phyloP scores from a whole-genome alignment of 2,888 invertebrate genomes.

The Acheta domesticus region DNA sequence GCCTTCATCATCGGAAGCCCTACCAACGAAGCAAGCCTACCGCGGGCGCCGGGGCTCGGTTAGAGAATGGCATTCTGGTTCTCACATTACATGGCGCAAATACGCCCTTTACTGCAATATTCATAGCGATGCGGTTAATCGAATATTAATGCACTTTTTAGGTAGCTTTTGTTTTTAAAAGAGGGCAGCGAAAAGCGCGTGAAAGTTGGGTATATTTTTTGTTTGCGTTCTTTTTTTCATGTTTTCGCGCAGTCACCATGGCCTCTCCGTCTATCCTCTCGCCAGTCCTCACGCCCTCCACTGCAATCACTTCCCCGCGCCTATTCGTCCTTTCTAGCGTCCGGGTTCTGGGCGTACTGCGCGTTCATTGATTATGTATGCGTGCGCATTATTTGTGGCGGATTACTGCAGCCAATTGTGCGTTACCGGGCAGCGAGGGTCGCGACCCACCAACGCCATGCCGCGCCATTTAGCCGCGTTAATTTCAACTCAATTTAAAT shows the following conservation, averaged over 20 bases:
- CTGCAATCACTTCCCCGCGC: too few relatives aligned
- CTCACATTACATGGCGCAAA: background rate
- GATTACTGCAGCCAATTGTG: background rate
- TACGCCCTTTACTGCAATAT: background rate
- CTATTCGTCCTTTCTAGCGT: background rate
- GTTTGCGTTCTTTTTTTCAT: too few relatives aligned
- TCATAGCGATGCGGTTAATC: conserved; percentile 6
- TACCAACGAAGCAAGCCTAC: background rate
- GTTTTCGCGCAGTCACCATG: too few relatives aligned
- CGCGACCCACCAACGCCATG: background rate
- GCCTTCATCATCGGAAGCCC: background rate
- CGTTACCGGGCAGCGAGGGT: background rate
- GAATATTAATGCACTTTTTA: background rate
- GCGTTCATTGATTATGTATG: conserved; percentile 6
- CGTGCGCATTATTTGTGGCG: conserved; percentile 9
- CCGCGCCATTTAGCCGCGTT: conserved; percentile 6
- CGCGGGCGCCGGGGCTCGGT: background rate
- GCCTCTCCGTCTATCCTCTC: too few relatives aligned
- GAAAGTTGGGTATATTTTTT: too few relatives aligned
- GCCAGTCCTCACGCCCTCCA: too few relatives aligned
- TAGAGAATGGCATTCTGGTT: background rate
- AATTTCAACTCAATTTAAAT: conserved; percentile 5
- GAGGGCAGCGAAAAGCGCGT: too few relatives aligned
- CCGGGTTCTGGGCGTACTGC: background rate
- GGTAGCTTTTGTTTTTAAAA: background rate